Conservation (phyloP, 1,140 invertebrate species). For the Teleopsis dalmanni region DNA sequence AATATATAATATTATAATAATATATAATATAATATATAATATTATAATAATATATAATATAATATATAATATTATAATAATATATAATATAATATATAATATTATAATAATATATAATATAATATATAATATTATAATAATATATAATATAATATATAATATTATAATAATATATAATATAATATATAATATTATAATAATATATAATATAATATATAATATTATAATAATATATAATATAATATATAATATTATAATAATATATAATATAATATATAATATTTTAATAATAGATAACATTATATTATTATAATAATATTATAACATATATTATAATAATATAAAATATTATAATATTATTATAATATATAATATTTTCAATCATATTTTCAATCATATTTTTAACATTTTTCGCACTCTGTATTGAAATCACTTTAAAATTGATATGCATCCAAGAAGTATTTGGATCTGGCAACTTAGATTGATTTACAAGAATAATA, state of each 20-base stretch:
- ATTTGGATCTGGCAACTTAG: no score
- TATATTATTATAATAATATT: no score
- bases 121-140: not conserved
- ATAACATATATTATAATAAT: no score
- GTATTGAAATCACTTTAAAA: no score
- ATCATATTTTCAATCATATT: no score
- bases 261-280: no score
- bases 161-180: conserved; percentile 3
- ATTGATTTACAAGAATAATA: no score
- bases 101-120: not conserved
- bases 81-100: not conserved
- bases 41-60: not conserved
- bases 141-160: not conserved
- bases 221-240: not conserved
- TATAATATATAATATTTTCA: no score
- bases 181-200: conserved; percentile 1
- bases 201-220: not conserved
- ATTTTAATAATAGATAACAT: no score
- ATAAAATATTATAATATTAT: no score
- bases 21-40: not conserved
- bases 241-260: not conserved
- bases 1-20: not conserved
- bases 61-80: not conserved
- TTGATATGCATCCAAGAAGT: no score
- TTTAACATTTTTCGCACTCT: no score